Percentiles rank a stretch among this genome's conserved stretches.
These are phyloP conservation scores for Salarias fasciatus DNA, from an alignment of 2,797 vertebrate species.

Conservation along the genomic window DNA sequence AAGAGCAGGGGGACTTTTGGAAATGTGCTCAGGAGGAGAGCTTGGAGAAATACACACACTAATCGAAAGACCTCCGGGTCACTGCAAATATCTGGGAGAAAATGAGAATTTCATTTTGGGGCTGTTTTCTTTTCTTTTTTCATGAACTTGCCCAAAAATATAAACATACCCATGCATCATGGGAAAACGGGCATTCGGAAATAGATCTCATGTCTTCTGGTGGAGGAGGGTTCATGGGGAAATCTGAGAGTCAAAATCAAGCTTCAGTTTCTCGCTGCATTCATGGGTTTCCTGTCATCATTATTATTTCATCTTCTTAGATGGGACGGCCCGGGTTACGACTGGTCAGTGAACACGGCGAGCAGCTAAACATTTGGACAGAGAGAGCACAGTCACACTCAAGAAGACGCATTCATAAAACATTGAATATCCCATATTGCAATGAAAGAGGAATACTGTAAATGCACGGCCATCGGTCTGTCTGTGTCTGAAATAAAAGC, in stretches of 20 bases:
- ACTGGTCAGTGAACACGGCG: constrained; percentile 25
- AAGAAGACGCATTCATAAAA: constrained; percentile 45
- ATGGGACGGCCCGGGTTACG: constrained; percentile 34
- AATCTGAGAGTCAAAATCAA: too few species aligned
- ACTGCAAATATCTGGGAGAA: constrained; percentile 73
- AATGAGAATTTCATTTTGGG: constrained; percentile 72
- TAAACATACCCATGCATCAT: constrained; percentile 54
- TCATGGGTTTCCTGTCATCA: constrained; percentile 55
- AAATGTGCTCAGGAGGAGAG: constrained; percentile 50
- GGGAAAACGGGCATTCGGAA: constrained; percentile 44
- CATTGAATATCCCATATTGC: constrained; percentile 42
- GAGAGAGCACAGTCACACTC: constrained; percentile 18
- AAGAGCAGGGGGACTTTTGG: constrained; percentile 54
- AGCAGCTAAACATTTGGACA: constrained; percentile 15
- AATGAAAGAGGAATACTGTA: constrained; percentile 2
- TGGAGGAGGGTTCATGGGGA: neutral
- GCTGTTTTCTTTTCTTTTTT: too few species aligned
- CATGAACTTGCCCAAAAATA: constrained; percentile 47
- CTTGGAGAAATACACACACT: constrained; percentile 61
- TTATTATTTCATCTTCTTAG: constrained; percentile 63
- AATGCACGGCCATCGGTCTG: constrained; percentile 11
- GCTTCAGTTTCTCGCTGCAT: constrained; percentile 25
- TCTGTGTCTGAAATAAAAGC: neutral
- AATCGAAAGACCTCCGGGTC: constrained; percentile 76
- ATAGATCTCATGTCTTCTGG: constrained; percentile 19